Evolutionary conservation across 2,113 vertebrate genomes (phyloP).

Genomic region (Formicarius rufipectus): DNA sequence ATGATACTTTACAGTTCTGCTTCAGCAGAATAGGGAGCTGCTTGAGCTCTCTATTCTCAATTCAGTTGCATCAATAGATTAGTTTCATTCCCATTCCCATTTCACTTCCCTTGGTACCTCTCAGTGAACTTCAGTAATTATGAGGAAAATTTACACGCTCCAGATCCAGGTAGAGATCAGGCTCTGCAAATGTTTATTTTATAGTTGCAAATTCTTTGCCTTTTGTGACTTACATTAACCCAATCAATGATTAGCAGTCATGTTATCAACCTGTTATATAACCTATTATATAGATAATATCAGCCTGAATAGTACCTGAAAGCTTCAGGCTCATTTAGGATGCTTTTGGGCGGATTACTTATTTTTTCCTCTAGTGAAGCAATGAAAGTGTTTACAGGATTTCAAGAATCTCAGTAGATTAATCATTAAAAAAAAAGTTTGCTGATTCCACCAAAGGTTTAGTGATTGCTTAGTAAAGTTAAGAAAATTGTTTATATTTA

Average conservation of each 20-base stretch:
- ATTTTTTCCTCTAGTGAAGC: background rate
- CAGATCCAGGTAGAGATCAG: slow-evolving; percentile 16
- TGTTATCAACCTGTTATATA: slow-evolving; percentile 19
- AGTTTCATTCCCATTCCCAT: slow-evolving; percentile 29
- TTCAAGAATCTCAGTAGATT: background rate
- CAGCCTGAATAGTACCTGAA: background rate
- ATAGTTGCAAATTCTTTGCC: slow-evolving; percentile 24
- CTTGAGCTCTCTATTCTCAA: background rate
- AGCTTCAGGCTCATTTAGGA: background rate
- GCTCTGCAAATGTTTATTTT: slow-evolving; percentile 31
- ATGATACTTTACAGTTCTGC: background rate
- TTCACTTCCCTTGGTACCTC: background rate
- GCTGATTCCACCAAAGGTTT: background rate
- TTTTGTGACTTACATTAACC: slow-evolving; percentile 40
- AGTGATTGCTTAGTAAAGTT: background rate
- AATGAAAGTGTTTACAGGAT: background rate
- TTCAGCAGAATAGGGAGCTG: background rate
- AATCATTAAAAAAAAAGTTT: background rate
- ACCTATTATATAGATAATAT: background rate
- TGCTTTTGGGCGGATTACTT: too few relatives aligned
- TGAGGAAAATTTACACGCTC: slow-evolving; percentile 36
- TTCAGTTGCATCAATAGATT: slow-evolving; percentile 2
- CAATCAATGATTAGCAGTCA: slow-evolving; percentile 8
- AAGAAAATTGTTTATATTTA: background rate
- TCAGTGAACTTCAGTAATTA: slow-evolving; percentile 28